Base-by-base conservation (phyloP, 2,888 invertebrate genomes). In the Clitarchus hookeri region DNA sequence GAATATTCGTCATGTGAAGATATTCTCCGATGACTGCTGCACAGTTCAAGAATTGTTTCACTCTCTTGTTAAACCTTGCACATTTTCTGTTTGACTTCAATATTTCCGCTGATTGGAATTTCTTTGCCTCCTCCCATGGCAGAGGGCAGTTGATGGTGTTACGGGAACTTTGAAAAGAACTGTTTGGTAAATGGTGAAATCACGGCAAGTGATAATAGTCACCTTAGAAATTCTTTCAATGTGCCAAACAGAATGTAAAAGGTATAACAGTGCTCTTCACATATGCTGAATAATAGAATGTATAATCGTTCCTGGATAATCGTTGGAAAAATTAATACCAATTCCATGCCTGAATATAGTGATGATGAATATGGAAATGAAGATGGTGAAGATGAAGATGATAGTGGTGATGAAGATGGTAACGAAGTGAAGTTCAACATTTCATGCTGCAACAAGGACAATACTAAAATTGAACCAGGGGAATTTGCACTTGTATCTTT, bases 1-100 rank as follows among this genome's bases (percentile, higher is more conserved):
- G 65, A 65, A 65, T 65, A 65, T 65, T 65, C 65, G 16, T 65
- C 65, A 65, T 65, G 65, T 65, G 65, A 65, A 65, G 65, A 65
- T 65, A 11, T 65, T 65, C 65, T 65, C 65, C 16, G 8, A 65
- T n/a, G 65, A 23, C 65, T 65, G 65, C 65, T 65, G 65, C 65
- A 65, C 65, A 65, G 65, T 65, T 65, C 65, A 65, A 65, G 65
- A 65, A 65, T 23, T 23, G 65, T 65, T 65, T 65, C 23, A 65
- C 65, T 16, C 0, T n/a, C n/a, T n/a, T 65, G 8, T 11, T 65
- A 23, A 65, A 65, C 65, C 65, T 65, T 6, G 16, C 65, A 65
- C 16, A 65, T 65, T 65, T 65, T 65, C 23, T 16, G 65, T 16
- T 19, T 19, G 65, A 65, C 65, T 65, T 19, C n/a, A 65, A 65